Evolutionary conservation across 2,113 vertebrate species (phyloP).

Genomic region (Actenoides lindsayi): DNA sequence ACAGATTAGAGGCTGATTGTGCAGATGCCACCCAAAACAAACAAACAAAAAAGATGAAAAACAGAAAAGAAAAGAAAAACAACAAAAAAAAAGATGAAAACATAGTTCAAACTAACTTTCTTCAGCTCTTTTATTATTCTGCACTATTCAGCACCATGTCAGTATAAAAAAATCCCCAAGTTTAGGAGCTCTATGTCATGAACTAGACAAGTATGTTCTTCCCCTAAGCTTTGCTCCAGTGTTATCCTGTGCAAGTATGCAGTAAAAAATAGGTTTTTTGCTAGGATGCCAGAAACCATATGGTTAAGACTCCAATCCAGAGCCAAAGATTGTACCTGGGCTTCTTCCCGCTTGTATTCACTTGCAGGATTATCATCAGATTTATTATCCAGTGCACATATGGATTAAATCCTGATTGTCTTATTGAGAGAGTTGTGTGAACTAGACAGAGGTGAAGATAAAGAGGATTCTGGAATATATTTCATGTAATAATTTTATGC

Average conservation of each 20-base stretch:
- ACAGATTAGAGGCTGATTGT: background rate
- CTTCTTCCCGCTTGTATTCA: background rate
- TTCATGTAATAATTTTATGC: background rate
- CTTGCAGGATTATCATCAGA: background rate
- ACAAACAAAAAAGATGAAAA: too few relatives aligned
- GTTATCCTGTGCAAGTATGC: background rate
- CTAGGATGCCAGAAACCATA: background rate
- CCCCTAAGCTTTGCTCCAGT: background rate
- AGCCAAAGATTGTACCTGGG: background rate
- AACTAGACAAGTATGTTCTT: background rate
- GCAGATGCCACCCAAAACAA: background rate
- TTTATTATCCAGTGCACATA: background rate
- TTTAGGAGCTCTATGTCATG: background rate
- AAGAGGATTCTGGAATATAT: background rate
- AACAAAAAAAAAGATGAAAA: too few relatives aligned
- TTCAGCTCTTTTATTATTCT: background rate
- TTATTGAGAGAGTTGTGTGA: background rate
- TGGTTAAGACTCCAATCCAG: background rate
- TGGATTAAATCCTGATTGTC: background rate
- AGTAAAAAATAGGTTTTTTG: background rate
- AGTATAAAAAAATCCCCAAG: background rate
- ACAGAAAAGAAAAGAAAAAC: too few relatives aligned
- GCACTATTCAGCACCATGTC: background rate
- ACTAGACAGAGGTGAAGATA: background rate
- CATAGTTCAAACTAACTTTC: background rate